A percentile compares a stretch with the other conserved stretches of the same genome.
These are phyloP conservation scores for Heliconius eleuchia DNA, from an alignment of 1,140 invertebrate species.

Conservation along the genomic window DNA sequence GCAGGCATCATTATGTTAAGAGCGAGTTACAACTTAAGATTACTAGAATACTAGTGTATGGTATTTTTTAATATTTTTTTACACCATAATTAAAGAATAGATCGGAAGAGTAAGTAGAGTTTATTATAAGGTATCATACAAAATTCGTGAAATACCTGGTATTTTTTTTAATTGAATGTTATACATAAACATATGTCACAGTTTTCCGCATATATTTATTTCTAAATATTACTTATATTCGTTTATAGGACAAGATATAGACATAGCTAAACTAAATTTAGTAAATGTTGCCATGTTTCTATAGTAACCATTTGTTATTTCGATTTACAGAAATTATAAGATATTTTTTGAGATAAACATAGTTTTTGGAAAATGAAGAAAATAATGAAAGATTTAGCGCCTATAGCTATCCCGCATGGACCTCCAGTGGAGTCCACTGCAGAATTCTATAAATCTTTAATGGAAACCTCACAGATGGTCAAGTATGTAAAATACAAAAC, in stretches of 20 bases:
- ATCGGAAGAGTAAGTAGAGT: too few species aligned
- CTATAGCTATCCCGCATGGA: constrained; percentile 76
- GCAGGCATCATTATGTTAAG: too few species aligned
- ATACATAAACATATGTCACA: too few species aligned
- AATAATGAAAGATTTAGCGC: constrained; percentile 68
- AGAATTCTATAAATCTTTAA: constrained; percentile 76
- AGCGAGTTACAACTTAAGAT: too few species aligned
- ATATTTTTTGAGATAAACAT: constrained; percentile 9
- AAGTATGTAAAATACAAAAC: constrained; percentile 51
- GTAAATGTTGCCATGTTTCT: neutral
- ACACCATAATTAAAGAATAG: too few species aligned
- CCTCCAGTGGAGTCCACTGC: constrained; percentile 71
- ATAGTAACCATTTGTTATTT: constrained; percentile 25
- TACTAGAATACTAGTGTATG: too few species aligned
- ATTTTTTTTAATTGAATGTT: too few species aligned
- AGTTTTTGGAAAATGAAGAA: constrained; percentile 58
- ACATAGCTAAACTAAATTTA: neutral
- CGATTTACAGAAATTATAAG: constrained; percentile 3
- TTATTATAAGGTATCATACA: too few species aligned
- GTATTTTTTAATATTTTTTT: too few species aligned
- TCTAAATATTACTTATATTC: too few species aligned
- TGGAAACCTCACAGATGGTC: constrained; percentile 69
- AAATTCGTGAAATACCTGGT: too few species aligned
- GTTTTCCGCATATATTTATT: too few species aligned
- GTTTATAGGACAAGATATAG: neutral